Conservation (phyloP, 35 echinoderm and acorn worm species). For the Hemicentrotus pulcherrimus region DNA sequence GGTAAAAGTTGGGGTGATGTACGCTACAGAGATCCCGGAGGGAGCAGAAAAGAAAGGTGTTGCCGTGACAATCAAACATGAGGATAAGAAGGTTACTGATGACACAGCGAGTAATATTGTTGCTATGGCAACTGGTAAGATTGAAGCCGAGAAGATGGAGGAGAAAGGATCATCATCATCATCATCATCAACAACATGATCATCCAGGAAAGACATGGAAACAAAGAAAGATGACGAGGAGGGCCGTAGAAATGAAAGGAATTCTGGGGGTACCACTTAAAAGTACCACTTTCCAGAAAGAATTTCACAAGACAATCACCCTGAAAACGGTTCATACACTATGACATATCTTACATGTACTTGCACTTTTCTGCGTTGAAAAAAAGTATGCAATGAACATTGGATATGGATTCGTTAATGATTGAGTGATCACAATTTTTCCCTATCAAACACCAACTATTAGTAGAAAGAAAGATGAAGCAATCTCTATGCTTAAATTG, state of each 20-base stretch:
- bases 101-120: not conserved
- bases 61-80: not conserved
- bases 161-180: not conserved
- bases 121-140: not conserved
- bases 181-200: not conserved
- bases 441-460: not conserved
- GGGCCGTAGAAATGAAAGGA: not conserved
- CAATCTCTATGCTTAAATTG: not conserved
- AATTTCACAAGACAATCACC: not conserved
- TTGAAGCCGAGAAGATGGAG: not conserved
- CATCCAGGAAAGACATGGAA: not conserved
- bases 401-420: not conserved
- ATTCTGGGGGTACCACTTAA: not conserved
- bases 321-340: not conserved
- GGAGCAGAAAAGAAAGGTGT: not conserved
- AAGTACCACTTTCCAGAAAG: not conserved
- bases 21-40: not conserved
- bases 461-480: not conserved
- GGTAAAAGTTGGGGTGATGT: not conserved
- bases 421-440: not conserved
- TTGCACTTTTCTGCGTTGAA: not conserved
- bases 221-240: not conserved
- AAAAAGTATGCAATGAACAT: not conserved
- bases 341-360: not conserved
- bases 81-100: not conserved